Conservation (phyloP, 2,888 invertebrate species). For the Campoplex nolae region DNA sequence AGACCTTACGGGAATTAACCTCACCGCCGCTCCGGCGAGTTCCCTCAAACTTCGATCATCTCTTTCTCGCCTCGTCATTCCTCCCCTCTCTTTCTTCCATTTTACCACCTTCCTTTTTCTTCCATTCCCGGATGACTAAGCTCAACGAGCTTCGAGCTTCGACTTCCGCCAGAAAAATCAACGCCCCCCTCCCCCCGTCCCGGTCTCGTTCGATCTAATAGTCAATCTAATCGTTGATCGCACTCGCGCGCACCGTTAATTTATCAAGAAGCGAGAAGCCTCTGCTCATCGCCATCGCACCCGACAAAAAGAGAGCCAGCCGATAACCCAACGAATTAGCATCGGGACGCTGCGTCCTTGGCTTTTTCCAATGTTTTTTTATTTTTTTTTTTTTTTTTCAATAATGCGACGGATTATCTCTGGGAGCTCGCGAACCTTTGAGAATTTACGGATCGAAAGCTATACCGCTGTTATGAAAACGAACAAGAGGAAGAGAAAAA, state of each 20-base stretch:
- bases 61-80: not conserved
- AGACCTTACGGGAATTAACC: not conserved
- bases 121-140: not conserved
- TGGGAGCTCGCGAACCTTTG: not conserved
- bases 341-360: not conserved
- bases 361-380: not conserved
- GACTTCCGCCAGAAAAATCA: not conserved
- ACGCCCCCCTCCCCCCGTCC: not conserved
- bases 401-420: not conserved
- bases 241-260: not conserved
- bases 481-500: slow-evolving; percentile 5
- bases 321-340: not conserved
- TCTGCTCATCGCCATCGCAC: not conserved
- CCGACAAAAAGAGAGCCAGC: not conserved
- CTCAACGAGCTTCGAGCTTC: not conserved
- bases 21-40: not conserved
- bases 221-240: not conserved
- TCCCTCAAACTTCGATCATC: not conserved
- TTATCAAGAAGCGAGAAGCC: not conserved
- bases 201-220: not conserved
- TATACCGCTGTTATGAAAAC: not conserved
- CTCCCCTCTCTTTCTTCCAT: not conserved
- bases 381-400: not conserved
- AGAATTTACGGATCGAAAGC: not conserved
- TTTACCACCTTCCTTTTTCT: not conserved